These are phyloP conservation scores for Scotopteryx bipunctaria DNA, from an alignment of 2,888 invertebrate genomes.

Conservation along the genomic window DNA sequence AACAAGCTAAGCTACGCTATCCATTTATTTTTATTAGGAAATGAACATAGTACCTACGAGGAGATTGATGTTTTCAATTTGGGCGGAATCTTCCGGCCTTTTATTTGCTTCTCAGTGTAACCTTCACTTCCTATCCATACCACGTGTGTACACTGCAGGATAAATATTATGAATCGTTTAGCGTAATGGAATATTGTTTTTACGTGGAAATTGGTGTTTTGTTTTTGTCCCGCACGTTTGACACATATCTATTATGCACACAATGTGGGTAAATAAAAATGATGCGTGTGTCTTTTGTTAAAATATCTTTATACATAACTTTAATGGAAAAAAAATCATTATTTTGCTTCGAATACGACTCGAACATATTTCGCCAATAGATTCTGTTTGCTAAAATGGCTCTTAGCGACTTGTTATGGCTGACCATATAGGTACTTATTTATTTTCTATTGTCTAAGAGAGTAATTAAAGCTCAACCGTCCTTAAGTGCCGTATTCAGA, in stretches of 20 bases:
- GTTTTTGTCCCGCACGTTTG: constrained; percentile 37
- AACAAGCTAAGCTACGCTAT: no score
- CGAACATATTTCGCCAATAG: no score
- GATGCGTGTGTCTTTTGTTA: constrained; percentile 15
- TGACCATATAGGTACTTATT: background rate
- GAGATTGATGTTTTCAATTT: constrained; percentile 10
- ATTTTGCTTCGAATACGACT: no score
- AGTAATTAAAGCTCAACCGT: constrained; percentile 10
- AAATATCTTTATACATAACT: no score
- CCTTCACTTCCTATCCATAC: constrained; percentile 42
- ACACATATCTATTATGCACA: constrained; percentile 13
- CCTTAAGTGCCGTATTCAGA: constrained; percentile 44
- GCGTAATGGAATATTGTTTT: constrained; percentile 53
- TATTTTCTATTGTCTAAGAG: background rate
- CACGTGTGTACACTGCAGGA: constrained; percentile 41
- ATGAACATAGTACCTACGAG: no score
- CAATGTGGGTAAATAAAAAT: constrained; percentile 1
- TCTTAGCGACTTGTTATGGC: no score
- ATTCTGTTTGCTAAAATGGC: no score
- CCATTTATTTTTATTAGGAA: no score
- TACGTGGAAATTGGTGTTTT: constrained; percentile 42
- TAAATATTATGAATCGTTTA: constrained; percentile 57
- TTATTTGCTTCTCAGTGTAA: constrained; percentile 42
- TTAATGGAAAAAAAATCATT: no score
- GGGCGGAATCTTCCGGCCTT: constrained; percentile 37